Evolutionary conservation across 2,113 vertebrate species (phyloP), one percentile per base, ranked within the genome.

Genomic region (Oncorhynchus keta): DNA sequence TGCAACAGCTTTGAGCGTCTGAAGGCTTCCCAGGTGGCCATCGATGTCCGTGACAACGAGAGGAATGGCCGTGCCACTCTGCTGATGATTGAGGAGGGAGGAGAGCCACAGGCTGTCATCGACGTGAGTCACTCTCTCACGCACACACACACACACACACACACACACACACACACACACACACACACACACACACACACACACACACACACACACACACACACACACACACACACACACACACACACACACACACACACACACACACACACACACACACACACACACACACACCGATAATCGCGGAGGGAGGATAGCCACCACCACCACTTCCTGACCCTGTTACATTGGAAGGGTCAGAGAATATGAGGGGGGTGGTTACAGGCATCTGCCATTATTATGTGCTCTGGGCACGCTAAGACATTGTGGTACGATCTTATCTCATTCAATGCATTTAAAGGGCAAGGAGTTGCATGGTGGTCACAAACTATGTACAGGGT

Each of bases 31-130:
- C 81, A 90, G 69, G 22, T 95, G 71, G 91, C 90, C 78, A 76
- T 77, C 0, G 86, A 80, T 22, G 93, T 95, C 72, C 91, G 92
- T 0, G 88, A 93, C 85, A 92, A 89, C 0, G 93, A 94, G 81
- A 78, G 90, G 30, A 78, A 67, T 0, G 90, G 92, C 1, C 90
- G 92, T 0, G 79, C 81, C 6, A 26, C 67, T 1, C 0, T 95
- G 5, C 68, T 88, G 0, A 80, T 87, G 68, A 45, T 91, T 28
- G 82, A 90, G 0, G 91, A 94, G 26, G 90, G 86, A 2, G 7
- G 1, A 1, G 94, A 95, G 69, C 89, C 92, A 0, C 72, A 88
- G 20, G 80, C 32, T 0, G 35, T 95, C 68, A 73, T 85, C 18
- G 2, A 74, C 0, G 94, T 95, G 75, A 88, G 89, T 20, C 1